A percentile compares a stretch with the other conserved stretches of the same genome.
Evolutionary conservation across 2,113 vertebrate species (phyloP).

Genomic region (Hydropotes inermis): DNA sequence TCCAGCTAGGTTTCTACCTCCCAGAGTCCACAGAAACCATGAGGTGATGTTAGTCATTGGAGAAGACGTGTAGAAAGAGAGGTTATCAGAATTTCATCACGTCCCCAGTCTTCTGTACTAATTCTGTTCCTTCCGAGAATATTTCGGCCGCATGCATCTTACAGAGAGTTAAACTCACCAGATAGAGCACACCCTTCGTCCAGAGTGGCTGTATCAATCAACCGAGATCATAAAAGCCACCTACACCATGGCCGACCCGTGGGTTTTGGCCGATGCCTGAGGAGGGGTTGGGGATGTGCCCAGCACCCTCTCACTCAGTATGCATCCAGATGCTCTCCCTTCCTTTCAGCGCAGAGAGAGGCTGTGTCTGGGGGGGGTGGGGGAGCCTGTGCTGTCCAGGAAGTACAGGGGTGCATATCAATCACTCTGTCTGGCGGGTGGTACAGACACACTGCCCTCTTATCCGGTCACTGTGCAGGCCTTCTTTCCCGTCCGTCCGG

Average conservation of each 20-base stretch:
- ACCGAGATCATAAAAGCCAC: background rate
- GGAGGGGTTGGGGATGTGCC: slow-evolving; percentile 43
- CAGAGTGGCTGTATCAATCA: background rate
- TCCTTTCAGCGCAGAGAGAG: slow-evolving; percentile 42
- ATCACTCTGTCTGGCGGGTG: slow-evolving; percentile 7
- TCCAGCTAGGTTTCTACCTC: background rate
- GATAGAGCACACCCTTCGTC: background rate
- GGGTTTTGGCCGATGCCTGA: slow-evolving; percentile 8
- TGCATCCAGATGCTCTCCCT: slow-evolving; percentile 51
- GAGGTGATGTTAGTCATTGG: background rate
- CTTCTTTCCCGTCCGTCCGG: background rate
- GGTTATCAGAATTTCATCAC: background rate
- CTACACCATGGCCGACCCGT: background rate
- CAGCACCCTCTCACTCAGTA: slow-evolving; percentile 61
- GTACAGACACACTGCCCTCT: slow-evolving; percentile 4
- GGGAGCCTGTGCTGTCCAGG: slow-evolving; percentile 18
- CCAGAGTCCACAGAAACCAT: background rate
- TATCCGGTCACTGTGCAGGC: background rate
- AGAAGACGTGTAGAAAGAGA: background rate
- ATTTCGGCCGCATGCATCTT: background rate
- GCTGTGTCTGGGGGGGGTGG: slow-evolving; percentile 17
- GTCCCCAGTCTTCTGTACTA: background rate
- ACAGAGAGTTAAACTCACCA: slow-evolving; percentile 6
- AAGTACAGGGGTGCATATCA: slow-evolving; percentile 58
- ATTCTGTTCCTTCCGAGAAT: background rate